These are phyloP conservation scores for Diabrotica balteata DNA, from an alignment of 2,888 invertebrate species.

Conservation along the genomic window DNA sequence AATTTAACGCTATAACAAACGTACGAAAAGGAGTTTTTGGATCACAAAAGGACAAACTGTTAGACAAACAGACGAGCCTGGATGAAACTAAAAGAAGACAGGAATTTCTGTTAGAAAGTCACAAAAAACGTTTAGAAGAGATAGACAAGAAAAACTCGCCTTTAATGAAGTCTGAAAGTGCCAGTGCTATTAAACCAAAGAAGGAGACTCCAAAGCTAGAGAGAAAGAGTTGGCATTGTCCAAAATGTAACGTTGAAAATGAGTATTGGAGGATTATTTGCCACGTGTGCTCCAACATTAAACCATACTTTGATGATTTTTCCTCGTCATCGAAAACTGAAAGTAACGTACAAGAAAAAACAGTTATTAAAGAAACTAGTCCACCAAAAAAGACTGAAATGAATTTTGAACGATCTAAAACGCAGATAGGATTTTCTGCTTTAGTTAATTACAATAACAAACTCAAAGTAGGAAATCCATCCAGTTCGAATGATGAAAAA, in stretches of 20 bases:
- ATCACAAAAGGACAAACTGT: slow-evolving; percentile 52
- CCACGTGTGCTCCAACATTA: slow-evolving; percentile 66
- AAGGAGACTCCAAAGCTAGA: slow-evolving; percentile 53
- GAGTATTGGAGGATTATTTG: slow-evolving; percentile 69
- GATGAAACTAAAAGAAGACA: slow-evolving; percentile 49
- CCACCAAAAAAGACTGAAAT: slow-evolving; percentile 46
- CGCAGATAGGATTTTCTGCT: slow-evolving; percentile 58
- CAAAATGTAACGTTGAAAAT: slow-evolving; percentile 68
- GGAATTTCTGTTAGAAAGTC: slow-evolving; percentile 47
- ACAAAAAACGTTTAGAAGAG: slow-evolving; percentile 50
- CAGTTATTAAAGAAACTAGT: slow-evolving; percentile 35
- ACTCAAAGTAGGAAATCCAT: slow-evolving; percentile 62
- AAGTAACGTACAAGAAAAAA: slow-evolving; percentile 32
- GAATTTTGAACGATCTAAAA: slow-evolving; percentile 56
- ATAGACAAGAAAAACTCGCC: slow-evolving; percentile 51
- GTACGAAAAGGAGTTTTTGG: slow-evolving; percentile 65
- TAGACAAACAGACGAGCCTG: slow-evolving; percentile 50
- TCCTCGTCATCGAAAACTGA: slow-evolving; percentile 36
- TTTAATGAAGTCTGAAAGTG: slow-evolving; percentile 58
- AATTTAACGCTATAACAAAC: slow-evolving; percentile 70
- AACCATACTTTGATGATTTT: slow-evolving; percentile 61
- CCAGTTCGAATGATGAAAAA: slow-evolving; percentile 14
- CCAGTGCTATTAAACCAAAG: slow-evolving; percentile 52
- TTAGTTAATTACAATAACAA: slow-evolving; percentile 52
- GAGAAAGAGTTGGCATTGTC: slow-evolving; percentile 65